Percentiles rank a stretch among this genome's conserved stretches.
Conservation (phyloP, 2,797 vertebrate species). For the Yasuhikotakia modesta region DNA sequence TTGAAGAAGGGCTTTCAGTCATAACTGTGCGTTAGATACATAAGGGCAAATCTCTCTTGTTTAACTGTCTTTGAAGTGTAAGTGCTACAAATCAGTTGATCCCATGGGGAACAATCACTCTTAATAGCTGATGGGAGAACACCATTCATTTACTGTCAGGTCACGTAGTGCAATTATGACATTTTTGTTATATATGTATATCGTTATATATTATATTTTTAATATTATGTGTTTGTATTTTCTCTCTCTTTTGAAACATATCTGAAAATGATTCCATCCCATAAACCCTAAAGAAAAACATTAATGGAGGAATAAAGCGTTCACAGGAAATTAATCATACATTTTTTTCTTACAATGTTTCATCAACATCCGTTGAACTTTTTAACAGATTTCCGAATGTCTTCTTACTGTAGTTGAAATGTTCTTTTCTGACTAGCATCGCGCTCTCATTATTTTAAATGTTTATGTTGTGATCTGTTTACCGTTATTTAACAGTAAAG, state of each 20-base stretch:
- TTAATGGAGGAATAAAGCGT: constrained; percentile 48
- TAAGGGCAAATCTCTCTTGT: constrained; percentile 29
- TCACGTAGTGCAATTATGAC: constrained; percentile 41
- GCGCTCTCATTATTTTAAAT: constrained; percentile 54
- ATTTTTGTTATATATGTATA: too few relatives aligned
- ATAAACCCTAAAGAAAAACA: constrained; percentile 54
- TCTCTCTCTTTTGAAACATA: constrained; percentile 44
- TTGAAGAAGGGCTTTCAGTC: constrained; percentile 14
- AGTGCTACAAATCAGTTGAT: constrained; percentile 52
- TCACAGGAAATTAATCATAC: constrained; percentile 62
- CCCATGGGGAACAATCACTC: constrained; percentile 54
- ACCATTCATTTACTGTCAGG: constrained; percentile 50
- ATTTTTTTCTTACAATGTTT: constrained; percentile 57
- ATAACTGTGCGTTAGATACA: constrained; percentile 33
- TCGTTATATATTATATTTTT: too few relatives aligned
- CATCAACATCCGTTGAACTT: constrained; percentile 61
- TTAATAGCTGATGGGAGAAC: constrained; percentile 52
- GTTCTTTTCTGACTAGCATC: constrained; percentile 53
- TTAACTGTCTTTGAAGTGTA: constrained; percentile 47
- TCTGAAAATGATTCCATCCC: constrained; percentile 46
- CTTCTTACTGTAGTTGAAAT: constrained; percentile 62
- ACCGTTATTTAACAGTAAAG: constrained; percentile 31
- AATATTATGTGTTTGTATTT: constrained; percentile 25
- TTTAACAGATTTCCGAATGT: constrained; percentile 67
- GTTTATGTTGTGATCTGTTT: constrained; percentile 35